Conservation (phyloP, 2,113 vertebrate species). For the Eptesicus fuscus region DNA sequence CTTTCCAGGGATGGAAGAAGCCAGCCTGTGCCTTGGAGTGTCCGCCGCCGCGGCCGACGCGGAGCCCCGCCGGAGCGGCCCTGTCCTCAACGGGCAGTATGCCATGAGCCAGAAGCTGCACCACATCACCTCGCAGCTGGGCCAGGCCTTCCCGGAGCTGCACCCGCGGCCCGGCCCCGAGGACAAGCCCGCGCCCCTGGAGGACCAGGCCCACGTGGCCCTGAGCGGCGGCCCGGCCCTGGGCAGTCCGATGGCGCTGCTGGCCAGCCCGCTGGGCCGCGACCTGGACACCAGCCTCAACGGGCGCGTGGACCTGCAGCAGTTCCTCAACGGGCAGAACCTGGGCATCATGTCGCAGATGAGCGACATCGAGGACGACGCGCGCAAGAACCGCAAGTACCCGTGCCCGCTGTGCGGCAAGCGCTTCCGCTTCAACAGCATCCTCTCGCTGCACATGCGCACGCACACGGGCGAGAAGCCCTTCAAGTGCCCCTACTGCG, state of each 20-base stretch:
- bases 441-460: constrained; percentile 98
- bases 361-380: constrained; percentile 98
- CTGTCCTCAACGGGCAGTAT: constrained; percentile 97
- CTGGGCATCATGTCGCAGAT: constrained; percentile 99
- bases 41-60: constrained; percentile 90
- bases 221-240: constrained; percentile 91
- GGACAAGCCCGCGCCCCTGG: constrained; percentile 90
- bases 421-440: constrained; percentile 99
- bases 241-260: constrained; percentile 96
- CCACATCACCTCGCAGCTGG: constrained; percentile 96
- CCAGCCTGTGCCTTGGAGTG: constrained; percentile 99
- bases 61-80: constrained; percentile 92
- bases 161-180: constrained; percentile 92
- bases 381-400: constrained; percentile 97
- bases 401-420: constrained; percentile 97
- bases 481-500: constrained; percentile 98
- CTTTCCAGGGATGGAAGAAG: constrained; percentile 97
- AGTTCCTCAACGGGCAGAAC: constrained; percentile 98
- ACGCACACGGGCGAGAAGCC: constrained; percentile 99
- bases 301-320: constrained; percentile 95
- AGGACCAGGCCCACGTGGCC: constrained; percentile 94
- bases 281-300: constrained; percentile 95
- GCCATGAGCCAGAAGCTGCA: constrained; percentile 99
- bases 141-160: constrained; percentile 96
- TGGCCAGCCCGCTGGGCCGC: constrained; percentile 96